A percentile compares a stretch with the other conserved stretches of the same genome.
Evolutionary conservation across 2,113 vertebrate species (phyloP).

Genomic region (Pygoscelis antarcticus): DNA sequence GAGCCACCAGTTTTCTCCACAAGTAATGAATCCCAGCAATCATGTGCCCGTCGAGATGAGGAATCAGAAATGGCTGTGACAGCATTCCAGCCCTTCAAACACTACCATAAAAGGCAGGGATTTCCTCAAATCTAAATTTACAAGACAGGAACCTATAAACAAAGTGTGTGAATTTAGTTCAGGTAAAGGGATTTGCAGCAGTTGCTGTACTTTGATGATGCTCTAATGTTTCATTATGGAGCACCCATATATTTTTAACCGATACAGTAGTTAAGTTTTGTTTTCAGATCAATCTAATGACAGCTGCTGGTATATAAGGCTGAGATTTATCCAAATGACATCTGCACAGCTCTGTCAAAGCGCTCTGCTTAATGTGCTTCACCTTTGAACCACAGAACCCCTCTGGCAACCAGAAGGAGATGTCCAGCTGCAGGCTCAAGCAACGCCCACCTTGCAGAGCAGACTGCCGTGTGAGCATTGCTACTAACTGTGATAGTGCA

Average conservation of each 20-base stretch:
- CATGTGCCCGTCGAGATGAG: constrained; percentile 9
- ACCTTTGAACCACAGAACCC: background rate
- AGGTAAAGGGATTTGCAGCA: constrained; percentile 7
- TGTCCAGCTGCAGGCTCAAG: background rate
- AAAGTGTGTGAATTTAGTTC: constrained; percentile 1
- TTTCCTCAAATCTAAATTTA: constrained; percentile 55
- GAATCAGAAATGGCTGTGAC: constrained; percentile 59
- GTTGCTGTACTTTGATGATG: background rate
- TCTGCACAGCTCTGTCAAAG: background rate
- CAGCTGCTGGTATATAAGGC: background rate
- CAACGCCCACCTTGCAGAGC: background rate
- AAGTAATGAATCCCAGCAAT: constrained; percentile 59
- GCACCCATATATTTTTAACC: background rate
- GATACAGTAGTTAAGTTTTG: background rate
- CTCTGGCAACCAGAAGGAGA: background rate
- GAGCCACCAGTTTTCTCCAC: constrained; percentile 51
- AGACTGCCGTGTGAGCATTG: background rate
- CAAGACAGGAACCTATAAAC: constrained; percentile 4
- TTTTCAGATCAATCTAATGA: background rate
- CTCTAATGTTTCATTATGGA: background rate
- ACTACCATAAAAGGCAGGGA: constrained; percentile 57
- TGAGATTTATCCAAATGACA: background rate
- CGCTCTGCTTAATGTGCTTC: background rate
- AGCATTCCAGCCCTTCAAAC: constrained; percentile 48
- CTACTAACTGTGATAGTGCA: too few species aligned